Percentiles rank a stretch among this genome's conserved stretches.
Evolutionary conservation across 1,140 invertebrate species (phyloP).

Genomic region (Orius laevigatus): DNA sequence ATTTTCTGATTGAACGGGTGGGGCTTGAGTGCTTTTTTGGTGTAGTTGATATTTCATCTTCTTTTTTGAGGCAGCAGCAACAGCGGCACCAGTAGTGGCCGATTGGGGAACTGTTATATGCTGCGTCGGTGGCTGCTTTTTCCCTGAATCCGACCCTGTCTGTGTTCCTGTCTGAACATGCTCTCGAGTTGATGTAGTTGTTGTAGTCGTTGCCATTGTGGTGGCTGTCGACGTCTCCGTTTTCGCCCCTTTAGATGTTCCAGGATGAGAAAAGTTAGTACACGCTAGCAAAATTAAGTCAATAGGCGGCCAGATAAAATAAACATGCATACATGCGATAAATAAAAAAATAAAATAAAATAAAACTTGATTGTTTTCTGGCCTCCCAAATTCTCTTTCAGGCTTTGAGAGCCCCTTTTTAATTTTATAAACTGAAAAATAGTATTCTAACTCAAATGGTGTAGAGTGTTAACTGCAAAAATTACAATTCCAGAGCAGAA

Average conservation of each 20-base stretch:
- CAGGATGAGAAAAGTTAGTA: too few species aligned
- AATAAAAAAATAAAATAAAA: too few species aligned
- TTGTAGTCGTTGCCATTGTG: constrained; percentile 14
- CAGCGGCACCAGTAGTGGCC: constrained; percentile 15
- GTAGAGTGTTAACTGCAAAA: too few species aligned
- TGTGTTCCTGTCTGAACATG: constrained; percentile 43
- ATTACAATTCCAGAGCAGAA: too few species aligned
- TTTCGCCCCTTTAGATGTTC: too few species aligned
- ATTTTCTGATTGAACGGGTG: constrained; percentile 2
- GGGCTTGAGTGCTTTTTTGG: constrained; percentile 13
- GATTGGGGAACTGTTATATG: constrained; percentile 14
- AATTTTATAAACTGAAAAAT: too few species aligned
- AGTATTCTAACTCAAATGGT: constrained; percentile 9
- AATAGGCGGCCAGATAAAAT: background rate
- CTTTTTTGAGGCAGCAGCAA: too few species aligned
- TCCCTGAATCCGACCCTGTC: constrained; percentile 27
- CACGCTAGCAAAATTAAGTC: too few species aligned
- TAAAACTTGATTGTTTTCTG: too few species aligned
- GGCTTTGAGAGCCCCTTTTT: too few species aligned
- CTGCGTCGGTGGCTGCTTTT: constrained; percentile 22
- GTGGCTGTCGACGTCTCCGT: too few species aligned
- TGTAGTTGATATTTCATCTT: constrained; percentile 13
- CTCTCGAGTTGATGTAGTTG: constrained; percentile 2
- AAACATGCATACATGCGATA: background rate
- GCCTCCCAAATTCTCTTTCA: too few species aligned